Conservation (phyloP, 1,140 invertebrate species). For the Bombus pascuorum region DNA sequence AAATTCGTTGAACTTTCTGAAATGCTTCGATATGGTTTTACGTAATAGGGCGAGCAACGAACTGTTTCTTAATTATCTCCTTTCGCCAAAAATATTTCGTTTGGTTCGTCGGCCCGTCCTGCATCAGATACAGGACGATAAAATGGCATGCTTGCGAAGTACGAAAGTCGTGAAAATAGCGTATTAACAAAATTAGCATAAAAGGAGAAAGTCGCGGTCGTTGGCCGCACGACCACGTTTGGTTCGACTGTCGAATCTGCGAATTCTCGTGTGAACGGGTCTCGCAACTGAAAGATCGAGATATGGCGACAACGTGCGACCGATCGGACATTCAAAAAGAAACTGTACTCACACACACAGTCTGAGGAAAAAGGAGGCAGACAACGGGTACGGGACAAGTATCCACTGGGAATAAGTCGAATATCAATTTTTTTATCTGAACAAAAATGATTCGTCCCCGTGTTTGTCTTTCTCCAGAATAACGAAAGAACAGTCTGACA, state of each 20-base stretch:
- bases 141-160: constrained; percentile 41
- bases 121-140: constrained; percentile 39
- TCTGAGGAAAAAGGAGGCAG: background rate
- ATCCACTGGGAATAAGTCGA: background rate
- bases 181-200: constrained; percentile 80
- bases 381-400: background rate
- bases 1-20: constrained; percentile 9
- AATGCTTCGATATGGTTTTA: constrained; percentile 41
- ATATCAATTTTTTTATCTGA: no score
- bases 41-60: constrained; percentile 33
- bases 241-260: constrained; percentile 68
- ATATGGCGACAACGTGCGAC: background rate
- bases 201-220: constrained; percentile 79
- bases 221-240: constrained; percentile 71
- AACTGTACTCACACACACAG: background rate
- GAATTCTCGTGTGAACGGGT: constrained; percentile 50
- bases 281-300: constrained; percentile 26
- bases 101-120: constrained; percentile 15
- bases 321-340: background rate
- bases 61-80: constrained; percentile 48
- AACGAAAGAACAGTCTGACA: no score
- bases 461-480: no score
- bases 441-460: no score
- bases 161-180: constrained; percentile 75
- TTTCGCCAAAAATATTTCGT: constrained; percentile 25